A percentile compares a stretch with the other conserved stretches of the same genome.
Conservation (phyloP, 2,888 invertebrate species). For the Cylloceria caligata region DNA sequence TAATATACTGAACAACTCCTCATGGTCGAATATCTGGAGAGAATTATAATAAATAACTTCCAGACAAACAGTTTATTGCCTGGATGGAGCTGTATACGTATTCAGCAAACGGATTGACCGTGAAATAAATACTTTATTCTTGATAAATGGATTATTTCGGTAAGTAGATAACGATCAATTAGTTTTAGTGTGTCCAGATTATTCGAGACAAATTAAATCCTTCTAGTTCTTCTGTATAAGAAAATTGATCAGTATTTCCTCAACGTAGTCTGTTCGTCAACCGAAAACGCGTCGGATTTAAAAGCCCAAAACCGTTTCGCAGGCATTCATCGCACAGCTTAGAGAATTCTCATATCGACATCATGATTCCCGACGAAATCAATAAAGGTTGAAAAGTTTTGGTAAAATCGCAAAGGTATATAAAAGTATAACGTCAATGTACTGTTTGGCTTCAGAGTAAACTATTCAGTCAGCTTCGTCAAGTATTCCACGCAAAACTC, state of each 20-base stretch:
- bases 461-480: slow-evolving; percentile 52
- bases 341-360: background rate
- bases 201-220: background rate
- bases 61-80: too few relatives aligned
- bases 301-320: background rate
- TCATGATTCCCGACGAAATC: background rate
- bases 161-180: too few relatives aligned
- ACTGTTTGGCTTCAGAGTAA: slow-evolving; percentile 29
- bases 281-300: background rate
- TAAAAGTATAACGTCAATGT: slow-evolving; percentile 23
- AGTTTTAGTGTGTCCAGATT: too few relatives aligned
- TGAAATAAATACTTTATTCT: too few relatives aligned
- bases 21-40: too few relatives aligned
- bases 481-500: slow-evolving; percentile 36
- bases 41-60: too few relatives aligned
- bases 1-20: too few relatives aligned
- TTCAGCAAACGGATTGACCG: too few relatives aligned
- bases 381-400: background rate
- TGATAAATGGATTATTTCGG: too few relatives aligned
- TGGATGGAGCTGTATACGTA: too few relatives aligned
- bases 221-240: background rate
- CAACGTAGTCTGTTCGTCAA: background rate
- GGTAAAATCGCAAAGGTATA: slow-evolving; percentile 17
- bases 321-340: background rate
- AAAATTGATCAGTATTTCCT: background rate